Percentiles rank a stretch among this genome's conserved stretches.
These are phyloP conservation scores for Dasypogon diadema DNA, from an alignment of 2,888 invertebrate genomes.

Conservation along the genomic window DNA sequence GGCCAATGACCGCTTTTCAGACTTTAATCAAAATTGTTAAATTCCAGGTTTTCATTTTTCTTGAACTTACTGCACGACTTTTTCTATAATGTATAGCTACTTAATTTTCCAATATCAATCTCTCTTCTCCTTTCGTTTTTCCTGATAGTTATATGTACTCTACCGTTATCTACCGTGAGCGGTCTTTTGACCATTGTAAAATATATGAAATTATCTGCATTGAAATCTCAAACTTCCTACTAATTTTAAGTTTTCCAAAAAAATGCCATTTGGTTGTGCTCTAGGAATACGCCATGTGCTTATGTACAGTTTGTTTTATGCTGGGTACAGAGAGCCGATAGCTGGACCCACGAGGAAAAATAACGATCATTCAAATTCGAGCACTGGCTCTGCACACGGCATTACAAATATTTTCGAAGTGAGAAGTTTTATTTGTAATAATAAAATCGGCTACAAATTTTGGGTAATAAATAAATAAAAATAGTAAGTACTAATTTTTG, in stretches of 20 bases:
- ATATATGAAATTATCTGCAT: too few relatives aligned
- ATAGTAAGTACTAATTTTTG: conserved; percentile 48
- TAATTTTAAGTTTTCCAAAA: background rate
- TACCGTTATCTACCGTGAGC: conserved; percentile 25
- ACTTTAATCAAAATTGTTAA: background rate
- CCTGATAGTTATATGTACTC: conserved; percentile 23
- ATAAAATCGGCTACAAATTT: too few relatives aligned
- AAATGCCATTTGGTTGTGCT: too few relatives aligned
- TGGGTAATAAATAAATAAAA: conserved; percentile 46
- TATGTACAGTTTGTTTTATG: conserved; percentile 16
- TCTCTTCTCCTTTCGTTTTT: conserved; percentile 32
- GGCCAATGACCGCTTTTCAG: conserved; percentile 17
- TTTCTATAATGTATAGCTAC: conserved; percentile 4
- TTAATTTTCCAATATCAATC: background rate
- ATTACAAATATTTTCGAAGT: conserved; percentile 23
- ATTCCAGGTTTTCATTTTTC: conserved; percentile 10
- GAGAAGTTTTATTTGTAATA: too few relatives aligned
- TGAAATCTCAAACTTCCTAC: conserved; percentile 8
- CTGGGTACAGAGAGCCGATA: background rate
- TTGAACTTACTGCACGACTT: conserved; percentile 2
- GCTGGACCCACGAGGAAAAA: conserved; percentile 16
- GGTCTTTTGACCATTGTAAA: too few relatives aligned
- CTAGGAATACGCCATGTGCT: background rate
- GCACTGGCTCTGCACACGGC: conserved; percentile 17
- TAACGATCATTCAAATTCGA: conserved; percentile 11